Base-by-base conservation (phyloP, 2,888 invertebrate genomes). In the Rhamphomyia laevipes region DNA sequence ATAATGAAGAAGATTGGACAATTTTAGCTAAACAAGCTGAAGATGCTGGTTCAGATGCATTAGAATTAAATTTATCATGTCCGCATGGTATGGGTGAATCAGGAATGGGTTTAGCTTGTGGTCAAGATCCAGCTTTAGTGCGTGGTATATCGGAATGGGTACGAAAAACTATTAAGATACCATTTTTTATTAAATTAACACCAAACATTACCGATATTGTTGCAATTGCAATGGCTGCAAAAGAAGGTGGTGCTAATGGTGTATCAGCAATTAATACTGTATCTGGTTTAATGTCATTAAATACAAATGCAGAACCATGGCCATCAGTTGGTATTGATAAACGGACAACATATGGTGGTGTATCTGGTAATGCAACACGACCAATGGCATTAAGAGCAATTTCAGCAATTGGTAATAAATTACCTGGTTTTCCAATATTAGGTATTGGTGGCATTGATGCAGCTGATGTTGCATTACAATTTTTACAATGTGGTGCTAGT, bases 41-140 rank as follows among this genome's bases (percentile, higher is more conserved):
- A 67, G 74, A 74, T 1, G 77, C 92, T 1, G 96, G 96, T 0
- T 84, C 97, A 0, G 96, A 99, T 72, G 96, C 93, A 0, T 71
- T 99, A 13, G 99, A 99, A 64, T 72, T 97, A 46, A 99, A 99
- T 74, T 71, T 99, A 46, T 96, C 95, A 0, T 97, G 99, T 67
- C 97, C 97, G 0, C 97, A 99, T 69, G 97, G 97, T 7, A 97
- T 99, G 95, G 95, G 94, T 2, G 96, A 96, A 67, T 82, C 87
- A 12, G 96, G 96, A 38, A 97, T 99, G 97, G 99, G 97, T 0
- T 73, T 99, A 46, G 97, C 97, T 43, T 97, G 97, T 70, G 97
- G 97, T 50, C 95, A 96, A 77, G 89, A 93, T 66, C 87, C 94
- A 0, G 81, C 82, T 27, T 68, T 94, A 51, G 96, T 99, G 2